Percentiles rank a stretch among this genome's conserved stretches.
Conservation (phyloP, 2,113 vertebrate species). For the Nycticryphes semicollaris region DNA sequence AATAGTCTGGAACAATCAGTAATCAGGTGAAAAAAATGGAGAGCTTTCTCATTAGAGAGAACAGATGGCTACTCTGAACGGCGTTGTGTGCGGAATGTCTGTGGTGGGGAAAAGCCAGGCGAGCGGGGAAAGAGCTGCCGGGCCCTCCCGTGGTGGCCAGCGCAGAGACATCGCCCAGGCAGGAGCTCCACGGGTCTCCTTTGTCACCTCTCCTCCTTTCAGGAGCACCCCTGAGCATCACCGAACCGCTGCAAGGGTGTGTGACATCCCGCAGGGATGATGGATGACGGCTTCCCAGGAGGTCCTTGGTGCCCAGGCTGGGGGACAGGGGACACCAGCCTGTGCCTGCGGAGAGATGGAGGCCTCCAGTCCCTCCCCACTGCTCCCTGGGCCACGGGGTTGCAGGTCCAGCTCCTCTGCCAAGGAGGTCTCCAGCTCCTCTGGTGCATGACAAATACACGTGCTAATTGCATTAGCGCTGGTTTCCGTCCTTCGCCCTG, state of each 20-base stretch:
- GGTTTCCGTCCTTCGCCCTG: background rate
- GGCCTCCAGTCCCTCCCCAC: background rate
- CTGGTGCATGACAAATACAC: slow-evolving; percentile 16
- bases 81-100: background rate
- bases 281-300: background rate
- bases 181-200: background rate
- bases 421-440: slow-evolving; percentile 5
- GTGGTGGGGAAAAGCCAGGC: background rate
- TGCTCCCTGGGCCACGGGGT: background rate
- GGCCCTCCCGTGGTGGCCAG: rapidly evolving
- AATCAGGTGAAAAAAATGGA: slow-evolving; percentile 67
- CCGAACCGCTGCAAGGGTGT: rapidly evolving
- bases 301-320: rapidly evolving
- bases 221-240: background rate
- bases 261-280: background rate
- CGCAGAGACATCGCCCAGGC: background rate
- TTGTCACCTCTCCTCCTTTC: background rate
- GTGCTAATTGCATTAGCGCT: slow-evolving; percentile 8
- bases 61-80: slow-evolving; percentile 42
- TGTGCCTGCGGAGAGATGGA: rapidly evolving
- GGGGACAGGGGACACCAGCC: background rate
- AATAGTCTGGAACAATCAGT: slow-evolving; percentile 64
- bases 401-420: background rate
- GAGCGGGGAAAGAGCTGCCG: background rate
- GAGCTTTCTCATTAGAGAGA: slow-evolving; percentile 48